Percentiles rank a stretch among this genome's conserved stretches.
Evolutionary conservation across 2,113 vertebrate genomes (phyloP).

Genomic region (Ceyx melanurus): DNA sequence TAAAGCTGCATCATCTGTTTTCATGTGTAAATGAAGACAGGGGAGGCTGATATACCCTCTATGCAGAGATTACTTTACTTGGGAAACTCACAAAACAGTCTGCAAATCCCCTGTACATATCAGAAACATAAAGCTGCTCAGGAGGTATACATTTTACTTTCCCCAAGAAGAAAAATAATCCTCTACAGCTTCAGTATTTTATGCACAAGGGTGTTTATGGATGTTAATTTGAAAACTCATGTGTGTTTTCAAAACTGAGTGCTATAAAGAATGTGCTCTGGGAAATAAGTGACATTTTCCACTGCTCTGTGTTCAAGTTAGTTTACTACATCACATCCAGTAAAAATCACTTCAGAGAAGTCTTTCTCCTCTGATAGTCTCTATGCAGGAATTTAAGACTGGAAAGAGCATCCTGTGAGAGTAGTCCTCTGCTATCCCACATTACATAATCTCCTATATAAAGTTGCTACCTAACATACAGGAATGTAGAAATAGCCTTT

Average conservation of each 20-base stretch:
- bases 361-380: not conserved
- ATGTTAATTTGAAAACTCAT: slow-evolving; percentile 3
- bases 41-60: not conserved
- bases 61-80: not conserved
- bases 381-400: not conserved
- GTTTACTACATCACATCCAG: slow-evolving; percentile 20
- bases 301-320: not conserved
- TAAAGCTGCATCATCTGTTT: not conserved
- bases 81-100: not conserved
- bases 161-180: not conserved
- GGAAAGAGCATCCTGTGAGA: not conserved
- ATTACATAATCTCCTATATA: not conserved
- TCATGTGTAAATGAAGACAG: not conserved
- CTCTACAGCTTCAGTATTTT: not conserved
- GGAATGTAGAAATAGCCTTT: not conserved
- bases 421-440: fast-evolving
- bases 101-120: not conserved
- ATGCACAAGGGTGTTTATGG: not conserved
- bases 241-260: not conserved
- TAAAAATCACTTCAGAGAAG: not conserved
- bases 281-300: not conserved
- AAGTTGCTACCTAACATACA: not conserved
- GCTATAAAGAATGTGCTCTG: not conserved
- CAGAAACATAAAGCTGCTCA: not conserved
- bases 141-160: not conserved